Evolutionary conservation across 92 coral and sea anemone species (phyloP), one percentile per base, ranked within the genome.

Genomic region (Zoanthus gigantus): DNA sequence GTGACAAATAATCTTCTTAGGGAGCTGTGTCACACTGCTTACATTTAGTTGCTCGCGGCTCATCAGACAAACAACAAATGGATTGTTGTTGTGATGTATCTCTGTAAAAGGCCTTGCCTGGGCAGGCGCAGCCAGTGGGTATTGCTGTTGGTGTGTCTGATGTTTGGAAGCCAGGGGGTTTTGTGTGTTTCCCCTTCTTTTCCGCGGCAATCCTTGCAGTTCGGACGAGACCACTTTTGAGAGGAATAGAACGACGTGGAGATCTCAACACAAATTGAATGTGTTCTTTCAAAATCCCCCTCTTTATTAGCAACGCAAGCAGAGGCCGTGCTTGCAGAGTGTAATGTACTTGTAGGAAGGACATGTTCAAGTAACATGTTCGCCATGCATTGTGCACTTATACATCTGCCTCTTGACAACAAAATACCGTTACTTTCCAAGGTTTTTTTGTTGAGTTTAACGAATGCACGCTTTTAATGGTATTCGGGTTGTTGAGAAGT

Each of bases 301-400:
- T 52, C 11, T 52, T 12, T 52, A 12, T 52, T 6, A 52, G 91
- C 91, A 16, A 88, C 82, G 23, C 23, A 23, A 23, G 57, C 89
- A 87, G 74, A 88, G 88, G 34, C 93, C 84, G 57, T 88, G 93
- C 82, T 88, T 91, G 78, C 89, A 88, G 1, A 91, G 23, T 69
- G 2, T 42, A 32, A 83, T 88, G 85, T 83, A 88, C 65, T 78
- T 82, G 78, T 83, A 91, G 42, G 89, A 88, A 0, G 91, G 87
- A 56, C 92, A 91, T 12, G 86, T 83, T n/a, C 94, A 91, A 47
- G 58, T 54, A 1, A 88, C 71, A 50, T 91, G 91, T 16, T 91
- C 88, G 9, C 76, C 85, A 48, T 87, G 85, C 28, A 87, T 79
- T 79, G 77, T 81, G 69, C 86, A 87, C 61, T 91, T 86, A 71